These are phyloP conservation scores for Hydropsyche betteni DNA, from an alignment of 2,888 invertebrate species.

Conservation along the genomic window DNA sequence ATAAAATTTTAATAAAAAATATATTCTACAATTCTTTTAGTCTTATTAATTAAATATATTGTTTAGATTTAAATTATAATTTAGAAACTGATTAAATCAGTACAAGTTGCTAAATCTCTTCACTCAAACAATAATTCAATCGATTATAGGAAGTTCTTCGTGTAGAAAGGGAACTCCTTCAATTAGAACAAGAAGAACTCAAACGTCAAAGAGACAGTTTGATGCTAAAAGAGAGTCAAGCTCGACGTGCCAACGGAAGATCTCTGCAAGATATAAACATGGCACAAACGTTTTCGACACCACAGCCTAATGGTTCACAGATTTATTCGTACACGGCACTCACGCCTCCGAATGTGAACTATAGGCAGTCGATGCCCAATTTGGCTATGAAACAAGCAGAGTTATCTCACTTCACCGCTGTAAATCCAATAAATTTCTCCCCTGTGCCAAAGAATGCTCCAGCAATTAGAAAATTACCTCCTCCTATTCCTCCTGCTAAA, in stretches of 20 bases:
- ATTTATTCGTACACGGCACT: constrained; percentile 50
- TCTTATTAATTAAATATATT: too few species aligned
- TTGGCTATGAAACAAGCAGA: constrained; percentile 59
- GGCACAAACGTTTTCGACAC: constrained; percentile 53
- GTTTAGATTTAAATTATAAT: too few species aligned
- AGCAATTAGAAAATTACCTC: constrained; percentile 55
- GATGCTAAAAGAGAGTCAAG: constrained; percentile 71
- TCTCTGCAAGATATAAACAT: constrained; percentile 72
- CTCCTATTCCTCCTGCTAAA: constrained; percentile 57
- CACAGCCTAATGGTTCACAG: constrained; percentile 42
- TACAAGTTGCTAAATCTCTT: too few species aligned
- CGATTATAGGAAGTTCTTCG: constrained; percentile 72
- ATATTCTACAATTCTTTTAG: too few species aligned
- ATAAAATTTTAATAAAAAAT: too few species aligned
- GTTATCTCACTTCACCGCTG: constrained; percentile 20
- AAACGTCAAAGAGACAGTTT: constrained; percentile 79
- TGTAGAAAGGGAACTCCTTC: constrained; percentile 80
- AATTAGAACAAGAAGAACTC: constrained; percentile 80
- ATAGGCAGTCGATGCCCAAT: constrained; percentile 66
- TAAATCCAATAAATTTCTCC: constrained; percentile 11
- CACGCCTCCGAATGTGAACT: constrained; percentile 53
- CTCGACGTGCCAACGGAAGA: constrained; percentile 66
- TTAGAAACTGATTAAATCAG: too few species aligned
- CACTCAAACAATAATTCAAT: constrained; percentile 7
- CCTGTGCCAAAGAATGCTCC: constrained; percentile 55